Conservation (phyloP, 1,140 invertebrate species). For the Bilobella aurantiaca region DNA sequence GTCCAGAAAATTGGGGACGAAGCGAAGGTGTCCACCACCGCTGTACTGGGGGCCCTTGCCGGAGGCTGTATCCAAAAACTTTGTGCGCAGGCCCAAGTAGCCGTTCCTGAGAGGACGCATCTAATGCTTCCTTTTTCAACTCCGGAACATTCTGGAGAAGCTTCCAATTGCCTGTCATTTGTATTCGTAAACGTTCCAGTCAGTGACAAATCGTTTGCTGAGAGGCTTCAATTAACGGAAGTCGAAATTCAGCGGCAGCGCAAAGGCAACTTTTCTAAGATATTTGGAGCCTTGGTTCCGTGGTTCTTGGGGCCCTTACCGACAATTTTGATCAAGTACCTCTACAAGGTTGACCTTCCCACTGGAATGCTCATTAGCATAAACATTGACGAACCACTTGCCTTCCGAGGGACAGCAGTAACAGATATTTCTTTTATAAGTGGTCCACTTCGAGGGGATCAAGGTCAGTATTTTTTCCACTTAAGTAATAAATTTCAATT, state of each 20-base stretch:
- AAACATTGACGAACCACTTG: not conserved
- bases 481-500: not conserved
- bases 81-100: not conserved
- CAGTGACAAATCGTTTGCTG: not conserved
- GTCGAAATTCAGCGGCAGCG: not conserved
- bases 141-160: not conserved
- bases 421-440: not conserved
- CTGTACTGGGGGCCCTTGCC: not conserved
- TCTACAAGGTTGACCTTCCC: conserved; percentile 1
- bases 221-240: not conserved
- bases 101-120: not conserved
- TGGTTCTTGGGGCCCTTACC: not conserved
- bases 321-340: not conserved
- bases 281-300: not conserved
- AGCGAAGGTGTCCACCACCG: not conserved
- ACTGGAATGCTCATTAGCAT: conserved; percentile 5
- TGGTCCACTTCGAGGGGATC: not conserved
- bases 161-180: not conserved
- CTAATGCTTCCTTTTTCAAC: not conserved
- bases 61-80: not conserved
- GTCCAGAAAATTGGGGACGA: not conserved
- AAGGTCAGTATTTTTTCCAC: not conserved
- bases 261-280: not conserved
- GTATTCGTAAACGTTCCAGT: not conserved
- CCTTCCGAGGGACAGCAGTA: not conserved